Base-by-base conservation (phyloP, 2,888 invertebrate genomes). In the Amiota mariae region DNA sequence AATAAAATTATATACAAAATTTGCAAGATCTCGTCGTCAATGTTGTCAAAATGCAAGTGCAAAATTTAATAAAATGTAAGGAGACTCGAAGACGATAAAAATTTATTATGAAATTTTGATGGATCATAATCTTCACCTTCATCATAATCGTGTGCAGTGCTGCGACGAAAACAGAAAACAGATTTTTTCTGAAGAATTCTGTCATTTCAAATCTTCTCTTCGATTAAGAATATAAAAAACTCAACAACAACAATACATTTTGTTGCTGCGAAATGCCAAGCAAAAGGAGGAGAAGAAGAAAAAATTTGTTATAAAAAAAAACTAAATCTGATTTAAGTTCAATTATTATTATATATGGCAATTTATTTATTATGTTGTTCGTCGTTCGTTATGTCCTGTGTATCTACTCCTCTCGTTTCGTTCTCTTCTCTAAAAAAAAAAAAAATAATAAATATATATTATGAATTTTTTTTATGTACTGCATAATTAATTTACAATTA, bases 1-100 rank as follows among this genome's bases (percentile, higher is more conserved):
- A 20, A 1, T 8, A 11, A 59, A 59, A 8, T 18, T 15, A 57
- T 13, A 10, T 4, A 59, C 20, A 20, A 20, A 59, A 59, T n/a
- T n/a, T 20, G 1, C n/a, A n/a, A 20, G 18, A 12, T 10, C 24
- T 24, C 24, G 24, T 24, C 24, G 24, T 24, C 20, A 57, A 57
- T 13, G 3, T 57, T 68, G 70, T 66, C 66, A 77, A 72, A 75
- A 75, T 75, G 49, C 70, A 72, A 77, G 63, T 46, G 63, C 46
- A 46, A 46, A 63, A 36, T 46, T 12, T 46, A 63, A n/a, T 63
- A n/a, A 63, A 63, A 8, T 20, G 10, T 20, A 24, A n/a, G 13
- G 46, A 46, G n/a, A 63, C 13, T 36, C 24, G 63, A 63, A 46
- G 63, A 63, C n/a, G 15, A n/a, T 63, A 12, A 63, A 46, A 10